These are phyloP conservation scores for Ophraella communa DNA, from an alignment of 2,888 invertebrate species.

Conservation along the genomic window DNA sequence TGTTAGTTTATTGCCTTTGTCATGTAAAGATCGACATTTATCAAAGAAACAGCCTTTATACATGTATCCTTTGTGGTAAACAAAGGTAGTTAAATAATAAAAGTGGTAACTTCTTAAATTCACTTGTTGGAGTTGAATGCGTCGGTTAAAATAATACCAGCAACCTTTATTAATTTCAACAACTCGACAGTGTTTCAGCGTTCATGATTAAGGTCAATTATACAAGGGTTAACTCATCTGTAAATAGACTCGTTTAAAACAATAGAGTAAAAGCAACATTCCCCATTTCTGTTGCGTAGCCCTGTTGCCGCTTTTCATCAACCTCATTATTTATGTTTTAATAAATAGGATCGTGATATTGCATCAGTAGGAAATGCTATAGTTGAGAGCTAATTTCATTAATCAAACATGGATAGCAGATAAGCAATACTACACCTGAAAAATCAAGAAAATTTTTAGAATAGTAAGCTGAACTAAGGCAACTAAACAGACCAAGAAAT, in stretches of 20 bases:
- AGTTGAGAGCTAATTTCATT: too few relatives aligned
- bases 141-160: constrained; percentile 30
- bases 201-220: constrained; percentile 40
- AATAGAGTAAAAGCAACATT: constrained; percentile 41
- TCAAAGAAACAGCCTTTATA: too few relatives aligned
- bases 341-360: too few relatives aligned
- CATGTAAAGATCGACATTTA: too few relatives aligned
- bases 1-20: too few relatives aligned
- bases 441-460: too few relatives aligned
- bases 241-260: constrained; percentile 43
- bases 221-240: constrained; percentile 39
- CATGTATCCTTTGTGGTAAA: not conserved
- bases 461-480: too few relatives aligned
- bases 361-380: too few relatives aligned
- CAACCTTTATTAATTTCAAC: constrained; percentile 33
- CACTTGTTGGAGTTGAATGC: not conserved
- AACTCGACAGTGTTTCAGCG: constrained; percentile 32
- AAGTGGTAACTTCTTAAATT: not conserved
- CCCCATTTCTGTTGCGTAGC: constrained; percentile 15
- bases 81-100: not conserved
- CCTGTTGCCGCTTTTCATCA: constrained; percentile 7
- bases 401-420: too few relatives aligned
- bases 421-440: too few relatives aligned
- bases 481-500: too few relatives aligned
- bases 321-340: too few relatives aligned